Conservation (phyloP, 2,113 vertebrate species). For the Petroica traversi region DNA sequence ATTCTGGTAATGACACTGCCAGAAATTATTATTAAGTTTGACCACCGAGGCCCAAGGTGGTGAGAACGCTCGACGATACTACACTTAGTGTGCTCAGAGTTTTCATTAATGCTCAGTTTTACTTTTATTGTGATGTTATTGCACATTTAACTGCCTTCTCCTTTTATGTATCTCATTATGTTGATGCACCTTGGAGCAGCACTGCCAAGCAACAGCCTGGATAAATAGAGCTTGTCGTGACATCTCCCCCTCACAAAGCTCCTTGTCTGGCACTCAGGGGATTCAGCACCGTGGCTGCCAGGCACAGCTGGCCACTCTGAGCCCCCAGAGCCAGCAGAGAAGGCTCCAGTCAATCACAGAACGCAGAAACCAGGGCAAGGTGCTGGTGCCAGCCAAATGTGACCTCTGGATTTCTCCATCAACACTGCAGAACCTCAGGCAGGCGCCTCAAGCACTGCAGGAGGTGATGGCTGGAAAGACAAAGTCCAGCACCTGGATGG, state of each 20-base stretch:
- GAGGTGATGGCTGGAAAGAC: background rate
- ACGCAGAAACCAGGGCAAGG: background rate
- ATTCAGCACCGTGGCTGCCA: background rate
- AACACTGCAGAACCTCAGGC: background rate
- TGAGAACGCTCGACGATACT: background rate
- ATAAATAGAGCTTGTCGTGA: constrained; percentile 6
- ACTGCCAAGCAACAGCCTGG: constrained; percentile 39
- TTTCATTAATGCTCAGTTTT: constrained; percentile 54
- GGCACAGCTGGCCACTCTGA: background rate
- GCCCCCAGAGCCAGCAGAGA: background rate
- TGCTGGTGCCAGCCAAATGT: background rate
- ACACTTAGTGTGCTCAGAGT: background rate
- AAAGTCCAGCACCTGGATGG: background rate
- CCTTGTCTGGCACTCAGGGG: background rate
- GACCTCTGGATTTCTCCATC: background rate
- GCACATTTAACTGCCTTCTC: constrained; percentile 41
- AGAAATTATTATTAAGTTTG: constrained; percentile 8
- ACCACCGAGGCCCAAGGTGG: background rate
- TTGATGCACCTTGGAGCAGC: constrained; percentile 42
- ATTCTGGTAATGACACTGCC: background rate
- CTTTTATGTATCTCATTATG: constrained; percentile 53
- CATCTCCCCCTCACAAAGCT: background rate
- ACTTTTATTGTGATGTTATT: constrained; percentile 50
- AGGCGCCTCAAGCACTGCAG: background rate
- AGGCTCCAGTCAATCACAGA: background rate